A percentile compares a stretch with the other conserved stretches of the same genome.
phyloP scores from a whole-genome alignment of 2,888 invertebrate genomes.

The Augochlorella aurata region DNA sequence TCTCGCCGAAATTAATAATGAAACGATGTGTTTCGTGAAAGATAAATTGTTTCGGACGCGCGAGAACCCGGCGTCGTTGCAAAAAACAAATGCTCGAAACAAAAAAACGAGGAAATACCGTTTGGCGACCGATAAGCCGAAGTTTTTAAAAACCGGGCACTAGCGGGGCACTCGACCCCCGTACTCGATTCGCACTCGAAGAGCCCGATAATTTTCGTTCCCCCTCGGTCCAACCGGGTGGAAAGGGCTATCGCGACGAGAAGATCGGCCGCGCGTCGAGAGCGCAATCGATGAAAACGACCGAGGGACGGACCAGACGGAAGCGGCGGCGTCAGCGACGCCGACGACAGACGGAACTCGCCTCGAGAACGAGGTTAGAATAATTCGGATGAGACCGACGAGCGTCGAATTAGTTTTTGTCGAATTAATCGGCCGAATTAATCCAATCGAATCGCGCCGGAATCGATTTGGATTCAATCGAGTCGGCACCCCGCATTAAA shows the following conservation, averaged over 20 bases:
- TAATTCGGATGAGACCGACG: constrained; percentile 68
- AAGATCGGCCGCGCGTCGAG: constrained; percentile 6
- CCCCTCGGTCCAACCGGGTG: background rate
- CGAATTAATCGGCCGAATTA: constrained; percentile 80
- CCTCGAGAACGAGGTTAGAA: constrained; percentile 72
- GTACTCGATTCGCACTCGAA: background rate
- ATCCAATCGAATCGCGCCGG: constrained; percentile 76
- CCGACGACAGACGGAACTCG: constrained; percentile 10
- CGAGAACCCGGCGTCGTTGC: background rate
- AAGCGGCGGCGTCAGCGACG: background rate
- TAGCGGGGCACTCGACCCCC: background rate
- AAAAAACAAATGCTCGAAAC: background rate
- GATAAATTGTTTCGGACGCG: background rate
- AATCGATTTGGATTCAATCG: constrained; percentile 78
- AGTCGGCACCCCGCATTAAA: constrained; percentile 74
- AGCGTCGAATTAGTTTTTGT: constrained; percentile 79
- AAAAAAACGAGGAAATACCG: background rate
- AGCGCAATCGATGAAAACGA: background rate
- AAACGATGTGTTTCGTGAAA: constrained; percentile 22
- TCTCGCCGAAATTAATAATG: constrained; percentile 60
- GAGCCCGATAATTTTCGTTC: background rate
- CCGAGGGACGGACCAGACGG: background rate
- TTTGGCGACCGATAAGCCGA: background rate
- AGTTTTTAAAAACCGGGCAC: background rate
- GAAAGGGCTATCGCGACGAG: constrained; percentile 9